These are phyloP conservation scores for Anguilla rostrata DNA, from an alignment of 2,113 vertebrate genomes.

Conservation along the genomic window DNA sequence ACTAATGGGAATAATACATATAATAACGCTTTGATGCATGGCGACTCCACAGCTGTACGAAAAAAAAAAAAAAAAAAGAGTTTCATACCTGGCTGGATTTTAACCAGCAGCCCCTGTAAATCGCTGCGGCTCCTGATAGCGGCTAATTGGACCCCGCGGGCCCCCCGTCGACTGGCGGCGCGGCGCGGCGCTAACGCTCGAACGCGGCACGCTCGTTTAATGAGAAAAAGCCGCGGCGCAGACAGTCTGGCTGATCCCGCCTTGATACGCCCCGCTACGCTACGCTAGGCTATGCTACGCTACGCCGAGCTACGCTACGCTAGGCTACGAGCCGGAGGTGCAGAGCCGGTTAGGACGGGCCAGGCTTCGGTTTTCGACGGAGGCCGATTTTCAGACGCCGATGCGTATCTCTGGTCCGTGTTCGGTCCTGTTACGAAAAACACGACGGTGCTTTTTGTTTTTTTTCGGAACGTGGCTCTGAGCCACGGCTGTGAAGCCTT, in stretches of 20 bases:
- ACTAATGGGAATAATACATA: slow-evolving; percentile 43
- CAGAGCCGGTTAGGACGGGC: not conserved
- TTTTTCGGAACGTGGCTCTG: not conserved
- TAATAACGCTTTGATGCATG: slow-evolving; percentile 41
- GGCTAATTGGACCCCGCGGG: slow-evolving; percentile 36
- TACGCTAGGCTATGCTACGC: too few relatives aligned
- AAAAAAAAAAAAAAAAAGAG: not conserved
- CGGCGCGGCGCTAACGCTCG: not conserved
- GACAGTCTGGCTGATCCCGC: not conserved
- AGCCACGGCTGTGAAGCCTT: not conserved
- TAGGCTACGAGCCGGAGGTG: not conserved
- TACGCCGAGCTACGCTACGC: too few relatives aligned
- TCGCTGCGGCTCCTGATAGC: slow-evolving; percentile 37
- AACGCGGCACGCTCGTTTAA: not conserved
- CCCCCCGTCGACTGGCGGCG: not conserved
- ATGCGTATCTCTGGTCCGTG: not conserved
- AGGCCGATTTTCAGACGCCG: slow-evolving; percentile 19
- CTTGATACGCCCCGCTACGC: not conserved
- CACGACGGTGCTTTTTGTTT: not conserved
- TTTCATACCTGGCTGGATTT: slow-evolving; percentile 27
- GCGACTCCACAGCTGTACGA: slow-evolving; percentile 35
- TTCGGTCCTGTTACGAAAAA: not conserved
- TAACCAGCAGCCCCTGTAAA: slow-evolving; percentile 27
- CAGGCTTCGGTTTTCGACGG: not conserved
- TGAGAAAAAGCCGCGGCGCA: not conserved